Evolutionary conservation across 2,888 invertebrate species (phyloP), one percentile per base, ranked within the genome.

Genomic region (Napeogenes sylphis): DNA sequence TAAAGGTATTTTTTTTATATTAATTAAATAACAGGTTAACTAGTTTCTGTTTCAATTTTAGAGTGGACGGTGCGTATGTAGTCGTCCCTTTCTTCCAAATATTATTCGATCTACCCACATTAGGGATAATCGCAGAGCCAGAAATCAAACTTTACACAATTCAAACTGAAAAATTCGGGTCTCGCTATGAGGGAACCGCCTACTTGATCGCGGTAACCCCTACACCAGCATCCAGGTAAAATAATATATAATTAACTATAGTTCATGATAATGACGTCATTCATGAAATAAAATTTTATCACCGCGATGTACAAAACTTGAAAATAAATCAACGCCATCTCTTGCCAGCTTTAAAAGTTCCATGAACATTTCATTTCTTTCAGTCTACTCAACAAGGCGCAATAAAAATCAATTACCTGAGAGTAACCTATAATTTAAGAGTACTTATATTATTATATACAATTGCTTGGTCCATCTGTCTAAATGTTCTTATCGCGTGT

Each of bases 401-500:
- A 70, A 73, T 76, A 75, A 77, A 78, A 81, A 79, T 79, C 81
- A 79, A 81, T 82, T 81, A 78, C 72, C 64, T 62, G 67, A 68
- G 65, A 67, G 63, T 62, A 63, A 59, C 56, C 70, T 73, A 69
- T 77, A 79, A 81, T 83, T 78, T 77, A 65, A 64, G 62, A 69
- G 72, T 76, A 72, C 73, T 77, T 76, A 76, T 42, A 42, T 42
- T 42, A 42, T 42, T 42, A 42, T 68, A 66, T 62, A 62, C 68
- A 71, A 70, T 64, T 69, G 71, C 60, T 62, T 61, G 56, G 70
- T 73, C 71, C 76, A 74, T 73, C 75, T 76, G 77, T 73, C 73
- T 70, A 80, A 82, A 82, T 81, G 81, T 67, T 72, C 66, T 71
- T 73, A 76, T 83, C 72, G 82, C 82, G 82, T 83, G 82, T 74